Evolutionary conservation across 2,797 vertebrate species (phyloP).

Genomic region (Sylvilagus floridanus): DNA sequence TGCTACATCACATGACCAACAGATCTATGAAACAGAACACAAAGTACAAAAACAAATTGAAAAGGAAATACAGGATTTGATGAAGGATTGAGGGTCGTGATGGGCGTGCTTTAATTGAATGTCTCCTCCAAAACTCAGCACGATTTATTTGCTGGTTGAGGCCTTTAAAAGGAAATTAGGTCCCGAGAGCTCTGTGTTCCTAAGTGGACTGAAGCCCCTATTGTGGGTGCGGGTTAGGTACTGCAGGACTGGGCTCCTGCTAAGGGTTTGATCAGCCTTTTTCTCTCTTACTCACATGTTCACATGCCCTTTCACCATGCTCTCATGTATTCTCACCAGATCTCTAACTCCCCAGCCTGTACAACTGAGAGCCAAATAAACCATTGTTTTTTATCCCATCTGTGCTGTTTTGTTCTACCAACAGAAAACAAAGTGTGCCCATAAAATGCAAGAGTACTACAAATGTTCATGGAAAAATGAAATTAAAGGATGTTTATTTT

Average conservation of each 20-base stretch:
- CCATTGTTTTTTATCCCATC: not conserved
- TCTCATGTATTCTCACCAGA: not conserved
- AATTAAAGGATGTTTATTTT: no score
- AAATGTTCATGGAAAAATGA: no score
- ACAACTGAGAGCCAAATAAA: not conserved
- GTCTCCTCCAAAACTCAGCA: not conserved
- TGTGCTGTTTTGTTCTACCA: not conserved
- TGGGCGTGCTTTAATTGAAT: not conserved
- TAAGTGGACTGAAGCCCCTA: not conserved
- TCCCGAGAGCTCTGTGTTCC: not conserved
- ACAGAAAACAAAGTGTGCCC: not conserved
- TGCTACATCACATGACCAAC: not conserved
- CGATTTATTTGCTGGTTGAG: not conserved
- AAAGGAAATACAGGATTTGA: not conserved
- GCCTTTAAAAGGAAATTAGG: not conserved
- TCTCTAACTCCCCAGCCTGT: not conserved
- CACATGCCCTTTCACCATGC: accelerated
- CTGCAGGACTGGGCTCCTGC: not conserved
- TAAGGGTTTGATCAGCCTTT: not conserved
- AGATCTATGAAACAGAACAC: not conserved
- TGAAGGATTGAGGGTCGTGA: not conserved
- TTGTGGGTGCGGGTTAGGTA: not conserved
- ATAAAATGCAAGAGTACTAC: not conserved
- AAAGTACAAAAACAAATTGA: not conserved
- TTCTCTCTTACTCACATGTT: not conserved